Conservation (phyloP, 2,797 vertebrate species). For the Aeoliscus strigatus region DNA sequence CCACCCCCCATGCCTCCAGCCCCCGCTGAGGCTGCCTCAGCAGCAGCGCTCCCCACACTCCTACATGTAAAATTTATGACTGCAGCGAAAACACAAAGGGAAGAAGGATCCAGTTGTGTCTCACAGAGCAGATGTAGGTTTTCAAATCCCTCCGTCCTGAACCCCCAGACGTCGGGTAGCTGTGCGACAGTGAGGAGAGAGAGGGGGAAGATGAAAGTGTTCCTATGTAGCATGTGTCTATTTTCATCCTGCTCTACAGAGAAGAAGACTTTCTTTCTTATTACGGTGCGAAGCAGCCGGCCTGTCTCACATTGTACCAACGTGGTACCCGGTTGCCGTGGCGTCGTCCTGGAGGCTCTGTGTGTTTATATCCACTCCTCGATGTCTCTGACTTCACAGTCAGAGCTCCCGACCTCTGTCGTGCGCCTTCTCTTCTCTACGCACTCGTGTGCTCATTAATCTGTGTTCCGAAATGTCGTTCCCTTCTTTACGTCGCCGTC, state of each 20-base stretch:
- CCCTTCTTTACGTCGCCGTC: neutral
- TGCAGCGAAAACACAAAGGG: slow-evolving; percentile 58
- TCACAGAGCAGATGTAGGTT: slow-evolving; percentile 64
- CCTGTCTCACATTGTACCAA: slow-evolving; percentile 38
- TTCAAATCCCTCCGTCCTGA: slow-evolving; percentile 63
- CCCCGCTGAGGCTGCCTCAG: slow-evolving; percentile 32
- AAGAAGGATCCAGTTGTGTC: slow-evolving; percentile 61
- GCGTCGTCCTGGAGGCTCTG: no score
- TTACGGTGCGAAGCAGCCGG: slow-evolving; percentile 50
- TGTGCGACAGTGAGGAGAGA: slow-evolving; percentile 50
- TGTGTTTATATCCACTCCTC: no score
- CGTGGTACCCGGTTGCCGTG: no score
- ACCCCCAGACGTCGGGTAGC: slow-evolving; percentile 57
- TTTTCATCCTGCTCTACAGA: slow-evolving; percentile 62
- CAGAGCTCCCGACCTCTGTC: slow-evolving; percentile 42
- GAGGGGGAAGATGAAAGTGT: slow-evolving; percentile 58
- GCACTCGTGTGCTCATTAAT: slow-evolving; percentile 50
- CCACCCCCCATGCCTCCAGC: no score
- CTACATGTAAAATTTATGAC: slow-evolving; percentile 67
- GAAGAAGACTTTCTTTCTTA: slow-evolving; percentile 59
- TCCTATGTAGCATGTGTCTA: slow-evolving; percentile 58
- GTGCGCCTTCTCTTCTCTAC: slow-evolving; percentile 18
- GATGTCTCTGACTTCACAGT: no score
- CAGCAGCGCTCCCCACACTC: slow-evolving; percentile 29
- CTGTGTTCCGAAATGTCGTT: slow-evolving; percentile 49